Evolutionary conservation across 53 echinoderm and acorn worm genomes (phyloP), one percentile per base, ranked within the genome.

Genomic region (Holothuria leucospilota): DNA sequence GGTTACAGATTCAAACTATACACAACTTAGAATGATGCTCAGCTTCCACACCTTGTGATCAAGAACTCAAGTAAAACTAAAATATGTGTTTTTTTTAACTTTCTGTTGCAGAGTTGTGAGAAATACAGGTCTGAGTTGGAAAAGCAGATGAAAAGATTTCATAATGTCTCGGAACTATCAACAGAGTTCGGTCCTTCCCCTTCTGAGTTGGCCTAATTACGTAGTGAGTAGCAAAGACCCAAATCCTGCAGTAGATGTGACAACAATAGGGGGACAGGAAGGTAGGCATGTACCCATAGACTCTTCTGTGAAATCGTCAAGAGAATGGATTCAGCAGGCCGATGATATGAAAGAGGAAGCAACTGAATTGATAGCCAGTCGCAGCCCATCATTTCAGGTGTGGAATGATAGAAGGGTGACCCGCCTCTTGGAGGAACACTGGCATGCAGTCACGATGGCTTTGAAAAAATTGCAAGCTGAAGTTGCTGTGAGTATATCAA

Each of bases 371-470:
- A 59, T 80, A 34, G 29, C 80, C 25, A 80, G 80, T 16, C 56
- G 16, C 12, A 80, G 80, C 38, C 80, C 80, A 59, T 80, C 80
- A 27, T 80, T 60, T 38, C 60, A 80, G 52, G 34, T 60, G 8
- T 80, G 80, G 80, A 62, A 80, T 20, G 80, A 80, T 13, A 51
- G 62, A 23, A 59, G 80, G 29, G 34, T 61, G 20, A 61, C 16
- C 39, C 80, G 61, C 59, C 80, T 80, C 60, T 20, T 80, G 20
- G 80, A 80, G 20, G 80, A 80, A 26, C 80, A 80, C 29, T 80
- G 11, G 20, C 62, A 80, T 29, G 21, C 80, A 18, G 62, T 80
- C 28, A 80, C 39, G 2, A 62, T 61, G 62, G 80, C 80, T 3
- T 61, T 80, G 21, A 80, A 80, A 38, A 80, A 80, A 61, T 38